Conservation (phyloP, 2,797 vertebrate genomes). For the Cichlasoma orientale region DNA sequence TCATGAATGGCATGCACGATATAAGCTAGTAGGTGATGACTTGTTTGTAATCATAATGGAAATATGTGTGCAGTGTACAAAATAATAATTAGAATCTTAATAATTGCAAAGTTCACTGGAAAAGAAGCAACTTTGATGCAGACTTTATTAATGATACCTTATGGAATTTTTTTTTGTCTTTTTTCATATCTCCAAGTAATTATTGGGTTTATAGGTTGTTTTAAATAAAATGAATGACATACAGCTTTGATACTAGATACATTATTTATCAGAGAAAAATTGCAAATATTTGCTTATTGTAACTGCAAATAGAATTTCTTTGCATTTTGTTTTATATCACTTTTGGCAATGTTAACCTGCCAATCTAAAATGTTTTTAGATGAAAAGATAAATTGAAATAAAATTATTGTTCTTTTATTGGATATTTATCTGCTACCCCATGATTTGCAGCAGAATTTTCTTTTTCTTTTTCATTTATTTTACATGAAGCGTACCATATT, state of each 20-base stretch:
- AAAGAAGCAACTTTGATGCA: background rate
- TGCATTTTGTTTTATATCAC: background rate
- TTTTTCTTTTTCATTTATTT: no score
- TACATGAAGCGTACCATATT: background rate
- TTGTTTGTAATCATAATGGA: background rate
- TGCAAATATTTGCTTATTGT: background rate
- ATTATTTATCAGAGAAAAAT: background rate
- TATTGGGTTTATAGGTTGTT: no score
- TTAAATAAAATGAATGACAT: background rate
- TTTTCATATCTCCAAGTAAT: no score
- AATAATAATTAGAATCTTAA: background rate
- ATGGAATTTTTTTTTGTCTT: no score
- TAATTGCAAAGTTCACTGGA: background rate
- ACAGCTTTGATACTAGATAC: background rate
- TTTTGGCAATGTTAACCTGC: rapidly evolving
- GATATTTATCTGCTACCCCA: background rate
- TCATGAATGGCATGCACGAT: background rate
- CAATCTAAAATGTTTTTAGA: background rate
- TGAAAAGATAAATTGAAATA: background rate
- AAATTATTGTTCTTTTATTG: background rate
- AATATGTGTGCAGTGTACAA: background rate
- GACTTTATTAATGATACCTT: no score
- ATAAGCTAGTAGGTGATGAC: background rate
- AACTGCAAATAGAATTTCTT: background rate
- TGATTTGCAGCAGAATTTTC: background rate